These are phyloP conservation scores for Zaprionus obscuricornis DNA, from an alignment of 2,888 invertebrate species.

Conservation along the genomic window DNA sequence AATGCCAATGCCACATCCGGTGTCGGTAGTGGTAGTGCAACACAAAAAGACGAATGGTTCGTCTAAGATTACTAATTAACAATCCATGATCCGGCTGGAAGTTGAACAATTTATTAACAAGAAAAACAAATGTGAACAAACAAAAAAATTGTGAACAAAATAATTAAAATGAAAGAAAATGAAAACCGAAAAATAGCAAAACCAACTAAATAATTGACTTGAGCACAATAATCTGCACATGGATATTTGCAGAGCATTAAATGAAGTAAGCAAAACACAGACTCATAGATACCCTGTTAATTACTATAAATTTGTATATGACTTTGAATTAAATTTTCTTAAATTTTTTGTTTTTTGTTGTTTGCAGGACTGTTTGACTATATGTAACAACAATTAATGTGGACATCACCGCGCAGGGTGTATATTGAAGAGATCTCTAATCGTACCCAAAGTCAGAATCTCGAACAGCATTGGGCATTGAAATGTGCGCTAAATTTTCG, in stretches of 20 bases:
- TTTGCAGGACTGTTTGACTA: constrained; percentile 82
- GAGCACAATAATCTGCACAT: constrained; percentile 76
- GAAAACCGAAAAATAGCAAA: constrained; percentile 51
- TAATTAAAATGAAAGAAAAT: too few relatives aligned
- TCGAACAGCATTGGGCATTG: constrained; percentile 80
- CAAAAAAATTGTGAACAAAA: too few relatives aligned
- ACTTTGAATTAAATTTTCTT: too few relatives aligned
- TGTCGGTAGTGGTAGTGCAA: too few relatives aligned
- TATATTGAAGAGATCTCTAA: constrained; percentile 82
- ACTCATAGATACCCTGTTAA: neutral
- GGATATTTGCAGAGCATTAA: constrained; percentile 83
- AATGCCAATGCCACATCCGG: constrained; percentile 70
- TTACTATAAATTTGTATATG: too few relatives aligned
- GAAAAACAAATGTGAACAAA: too few relatives aligned
- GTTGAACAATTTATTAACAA: too few relatives aligned
- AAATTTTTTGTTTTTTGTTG: neutral
- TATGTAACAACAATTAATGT: constrained; percentile 80
- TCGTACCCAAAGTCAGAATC: constrained; percentile 83
- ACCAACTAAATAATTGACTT: constrained; percentile 60
- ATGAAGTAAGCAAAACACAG: constrained; percentile 78
- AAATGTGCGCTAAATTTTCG: constrained; percentile 26
- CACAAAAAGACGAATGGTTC: constrained; percentile 96
- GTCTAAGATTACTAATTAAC: constrained; percentile 84
- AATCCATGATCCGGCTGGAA: constrained; percentile 7
- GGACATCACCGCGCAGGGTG: constrained; percentile 84